Evolutionary conservation across 2,113 vertebrate species (phyloP), one percentile per base, ranked within the genome.

Genomic region (Chroicocephalus ridibundus): DNA sequence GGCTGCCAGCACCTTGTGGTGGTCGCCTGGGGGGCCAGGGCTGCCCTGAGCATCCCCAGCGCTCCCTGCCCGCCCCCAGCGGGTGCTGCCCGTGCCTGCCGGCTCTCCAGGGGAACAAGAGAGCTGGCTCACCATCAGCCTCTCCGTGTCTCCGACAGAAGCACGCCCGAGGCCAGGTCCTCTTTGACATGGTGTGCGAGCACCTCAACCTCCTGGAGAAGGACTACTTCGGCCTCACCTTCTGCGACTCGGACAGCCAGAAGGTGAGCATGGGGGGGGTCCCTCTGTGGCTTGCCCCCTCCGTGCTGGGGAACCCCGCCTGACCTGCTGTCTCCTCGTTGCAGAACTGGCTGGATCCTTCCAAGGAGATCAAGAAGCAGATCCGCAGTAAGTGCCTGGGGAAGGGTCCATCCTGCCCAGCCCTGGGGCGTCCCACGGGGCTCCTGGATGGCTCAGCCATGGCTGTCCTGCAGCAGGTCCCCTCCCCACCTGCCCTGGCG

Each of bases 311-410:
- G 21, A 32, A 2, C 38, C 51, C 42, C 57, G 57, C 57, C 91
- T 97, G 58, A 98, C 75, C 55, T 70, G 20, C 65, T 93, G 13
- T 96, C 74, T 98, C 97, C 84, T 97, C 16, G 0, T 98, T 98
- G 85, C 97, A 98, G 98, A 98, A 99, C 96, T 99, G 99, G 99
- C 97, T 99, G 98, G 99, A 99, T 94, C 99, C 99, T 64, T 99
- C 99, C 96, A 99, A 99, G 97, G 99, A 99, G 98, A 99, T 99
- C 97, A 99, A 99, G 98, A 99, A 99, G 97, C 99, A 99, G 98
- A 99, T 99, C 96, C 98, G 99, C 97, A 99, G 99, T 99, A 97
- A 99, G 99, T 99, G 82, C 88, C 55, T 10, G 4, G 46, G 34
- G 46, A 64, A 64, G 5, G 25, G 26, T 71, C 32, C 13, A 6